phyloP scores from a whole-genome alignment of 2,888 invertebrate genomes.

The Folsomia candida region DNA sequence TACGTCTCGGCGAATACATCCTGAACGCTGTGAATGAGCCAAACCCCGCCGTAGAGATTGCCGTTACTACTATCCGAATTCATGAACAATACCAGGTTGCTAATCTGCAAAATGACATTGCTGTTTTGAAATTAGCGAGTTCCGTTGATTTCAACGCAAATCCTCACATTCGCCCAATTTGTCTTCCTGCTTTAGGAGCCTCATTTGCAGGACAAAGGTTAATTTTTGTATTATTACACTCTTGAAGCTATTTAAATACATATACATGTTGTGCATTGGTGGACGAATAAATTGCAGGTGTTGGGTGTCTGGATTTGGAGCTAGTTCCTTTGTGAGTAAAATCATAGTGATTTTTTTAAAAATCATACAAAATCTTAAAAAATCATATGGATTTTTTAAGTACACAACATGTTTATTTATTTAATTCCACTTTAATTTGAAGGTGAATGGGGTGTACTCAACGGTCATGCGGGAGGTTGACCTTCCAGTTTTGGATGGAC shows the following conservation, averaged over 20 bases:
- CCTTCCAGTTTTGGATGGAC: constrained; percentile 65
- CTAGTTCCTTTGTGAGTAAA: constrained; percentile 64
- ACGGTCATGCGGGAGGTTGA: constrained; percentile 72
- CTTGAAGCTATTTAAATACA: too few relatives aligned
- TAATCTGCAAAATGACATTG: constrained; percentile 77
- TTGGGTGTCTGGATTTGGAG: constrained; percentile 77
- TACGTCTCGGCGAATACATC: constrained; percentile 75
- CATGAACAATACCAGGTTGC: constrained; percentile 68
- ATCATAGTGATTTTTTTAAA: too few relatives aligned
- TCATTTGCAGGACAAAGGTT: constrained; percentile 30
- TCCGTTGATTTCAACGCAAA: constrained; percentile 53
- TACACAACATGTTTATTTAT: too few relatives aligned
- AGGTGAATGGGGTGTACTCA: constrained; percentile 60
- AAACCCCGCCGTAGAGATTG: constrained; percentile 64
- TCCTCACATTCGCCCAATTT: constrained; percentile 58
- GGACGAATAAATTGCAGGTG: constrained; percentile 54
- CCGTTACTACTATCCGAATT: constrained; percentile 61
- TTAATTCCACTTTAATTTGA: too few relatives aligned
- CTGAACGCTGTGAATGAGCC: constrained; percentile 65
- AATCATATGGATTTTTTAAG: too few relatives aligned
- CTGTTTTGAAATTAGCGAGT: constrained; percentile 66
- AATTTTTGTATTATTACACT: neutral
- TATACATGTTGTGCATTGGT: too few relatives aligned
- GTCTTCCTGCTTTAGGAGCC: constrained; percentile 54
- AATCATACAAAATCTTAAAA: too few relatives aligned